phyloP scores from a whole-genome alignment of 2,888 invertebrate species.

The Clistopyga incitator region DNA sequence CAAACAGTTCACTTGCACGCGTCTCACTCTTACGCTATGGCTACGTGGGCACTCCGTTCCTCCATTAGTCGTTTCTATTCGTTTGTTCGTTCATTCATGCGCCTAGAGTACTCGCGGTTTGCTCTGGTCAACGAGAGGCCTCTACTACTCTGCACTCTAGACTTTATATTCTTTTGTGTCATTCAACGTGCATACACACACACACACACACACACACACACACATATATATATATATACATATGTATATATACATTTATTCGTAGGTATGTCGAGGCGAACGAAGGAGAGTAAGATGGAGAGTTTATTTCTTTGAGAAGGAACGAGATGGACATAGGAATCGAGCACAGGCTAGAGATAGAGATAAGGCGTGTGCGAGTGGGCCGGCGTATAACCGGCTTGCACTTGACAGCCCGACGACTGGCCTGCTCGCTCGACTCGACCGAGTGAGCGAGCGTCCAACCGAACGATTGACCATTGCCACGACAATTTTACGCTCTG shows the following conservation, averaged over 20 bases:
- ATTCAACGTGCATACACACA: conserved; percentile 10
- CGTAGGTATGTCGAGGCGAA: background rate
- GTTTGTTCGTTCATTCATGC: conserved; percentile 72
- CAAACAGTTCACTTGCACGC: conserved; percentile 16
- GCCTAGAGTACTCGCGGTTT: conserved; percentile 60
- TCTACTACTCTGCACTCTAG: conserved; percentile 38
- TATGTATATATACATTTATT: background rate
- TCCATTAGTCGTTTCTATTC: conserved; percentile 53
- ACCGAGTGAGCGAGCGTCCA: conserved; percentile 5
- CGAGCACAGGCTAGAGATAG: background rate
- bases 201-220: background rate
- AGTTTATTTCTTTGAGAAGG: conserved; percentile 38
- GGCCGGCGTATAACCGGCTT: conserved; percentile 44
- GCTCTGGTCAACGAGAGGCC: conserved; percentile 57
- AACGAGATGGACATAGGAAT: conserved; percentile 28
- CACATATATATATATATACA: background rate
- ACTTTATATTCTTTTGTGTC: conserved; percentile 47
- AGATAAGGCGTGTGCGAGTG: conserved; percentile 22
- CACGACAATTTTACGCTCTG: conserved; percentile 30
- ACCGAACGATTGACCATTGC: conserved; percentile 51
- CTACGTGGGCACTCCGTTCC: conserved; percentile 37
- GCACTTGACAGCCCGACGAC: conserved; percentile 63
- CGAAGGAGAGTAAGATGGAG: conserved; percentile 25
- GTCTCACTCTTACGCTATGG: conserved; percentile 19
- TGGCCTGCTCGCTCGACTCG: conserved; percentile 18